Evolutionary conservation across 2,113 vertebrate species (phyloP), one percentile per base, ranked within the genome.

Genomic region (Calidris pygmaea): DNA sequence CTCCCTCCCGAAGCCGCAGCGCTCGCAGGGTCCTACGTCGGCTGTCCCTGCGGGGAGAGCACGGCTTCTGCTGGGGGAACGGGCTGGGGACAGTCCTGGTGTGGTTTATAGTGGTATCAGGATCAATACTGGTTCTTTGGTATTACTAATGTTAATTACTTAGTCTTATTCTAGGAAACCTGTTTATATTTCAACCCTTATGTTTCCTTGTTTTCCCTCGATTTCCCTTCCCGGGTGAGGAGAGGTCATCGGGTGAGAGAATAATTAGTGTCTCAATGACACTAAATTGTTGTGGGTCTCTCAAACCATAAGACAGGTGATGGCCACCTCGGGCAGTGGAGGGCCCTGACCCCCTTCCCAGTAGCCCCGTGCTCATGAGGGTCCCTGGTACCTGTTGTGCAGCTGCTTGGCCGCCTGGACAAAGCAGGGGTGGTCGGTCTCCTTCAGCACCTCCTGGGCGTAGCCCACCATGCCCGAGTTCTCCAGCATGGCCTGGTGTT

Each of bases 361-460:
- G 19, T 18, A 41, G 26, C 52, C 23, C 65, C 32, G 5, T n/a
- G 37, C 3, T 19, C 4, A 0, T 12, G 9, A 2, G 3, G 6
- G 6, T 30, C 60, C 78, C 37, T 3, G 1, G 78, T 96, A 99
- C 99, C 99, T 99, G 98, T 94, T 98, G 95, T 99, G 99, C 26
- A 99, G 98, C 93, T 99, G 97, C 91, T 99, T 98, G 68, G 99
- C 99, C 1, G 99, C 99, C 97, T 99, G 99, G 29, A 99, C 98
- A 17, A 99, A 99, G 96, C 99, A 99, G 29, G 99, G 98, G 34
- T 99, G 98, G 88, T 99, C 99, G 0, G 98, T 98, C 96, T 99
- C 99, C 94, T 99, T 99, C 56, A 99, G 99, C 72, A 99, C 98
- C 97, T 99, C 99, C 92, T 99, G 99, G 4, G 99, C 98, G 14